phyloP scores from a whole-genome alignment of 2,113 vertebrate species.

The Corythaixoides concolor region DNA sequence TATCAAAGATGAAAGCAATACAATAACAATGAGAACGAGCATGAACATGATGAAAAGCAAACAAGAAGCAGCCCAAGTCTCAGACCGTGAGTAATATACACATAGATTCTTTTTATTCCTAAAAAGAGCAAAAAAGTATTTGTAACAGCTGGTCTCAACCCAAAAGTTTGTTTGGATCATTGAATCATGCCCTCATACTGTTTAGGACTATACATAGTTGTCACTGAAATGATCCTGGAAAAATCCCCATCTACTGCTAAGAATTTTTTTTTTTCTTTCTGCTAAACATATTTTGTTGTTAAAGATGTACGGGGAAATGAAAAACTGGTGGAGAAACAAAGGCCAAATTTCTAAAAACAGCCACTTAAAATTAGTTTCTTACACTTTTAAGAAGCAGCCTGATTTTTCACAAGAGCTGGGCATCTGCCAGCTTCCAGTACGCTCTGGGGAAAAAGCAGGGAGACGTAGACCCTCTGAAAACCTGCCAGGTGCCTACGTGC shows the following conservation, averaged over 20 bases:
- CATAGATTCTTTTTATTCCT: slow-evolving; percentile 56
- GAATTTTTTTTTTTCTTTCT: neutral
- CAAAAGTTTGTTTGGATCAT: slow-evolving; percentile 56
- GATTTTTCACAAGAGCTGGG: neutral
- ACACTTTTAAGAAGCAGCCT: neutral
- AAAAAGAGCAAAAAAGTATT: slow-evolving; percentile 55
- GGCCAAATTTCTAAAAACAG: neutral
- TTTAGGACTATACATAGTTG: neutral
- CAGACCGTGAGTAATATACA: slow-evolving; percentile 14
- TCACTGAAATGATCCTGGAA: slow-evolving; percentile 6
- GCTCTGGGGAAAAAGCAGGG: neutral
- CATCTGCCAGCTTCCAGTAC: neutral
- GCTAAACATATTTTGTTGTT: slow-evolving; percentile 21
- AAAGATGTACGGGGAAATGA: neutral
- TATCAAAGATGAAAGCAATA: slow-evolving; percentile 65
- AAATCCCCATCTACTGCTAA: slow-evolving; percentile 11
- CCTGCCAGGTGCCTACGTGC: neutral
- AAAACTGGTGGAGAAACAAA: neutral
- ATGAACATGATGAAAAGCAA: slow-evolving; percentile 51
- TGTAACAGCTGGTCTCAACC: slow-evolving; percentile 35
- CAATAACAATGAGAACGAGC: slow-evolving; percentile 62
- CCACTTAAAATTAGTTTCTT: neutral
- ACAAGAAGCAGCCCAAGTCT: slow-evolving; percentile 31
- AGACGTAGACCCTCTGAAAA: neutral
- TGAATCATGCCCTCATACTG: neutral